Percentiles rank a stretch among this genome's conserved stretches.
Evolutionary conservation across 2,797 vertebrate genomes (phyloP).

Genomic region (Orestias chungarensis): DNA sequence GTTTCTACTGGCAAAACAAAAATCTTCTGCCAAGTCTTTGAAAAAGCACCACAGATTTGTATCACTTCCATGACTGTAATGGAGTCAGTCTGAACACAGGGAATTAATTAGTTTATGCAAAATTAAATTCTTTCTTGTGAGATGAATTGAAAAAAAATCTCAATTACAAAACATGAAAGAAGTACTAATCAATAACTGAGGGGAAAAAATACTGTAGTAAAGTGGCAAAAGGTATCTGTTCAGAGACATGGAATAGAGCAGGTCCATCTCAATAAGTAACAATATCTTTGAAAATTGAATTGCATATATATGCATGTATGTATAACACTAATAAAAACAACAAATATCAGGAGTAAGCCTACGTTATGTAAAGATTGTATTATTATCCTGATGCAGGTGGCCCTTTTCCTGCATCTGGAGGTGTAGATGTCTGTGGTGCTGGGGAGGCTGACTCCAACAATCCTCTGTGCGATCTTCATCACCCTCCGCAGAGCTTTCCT

Average conservation of each 20-base stretch:
- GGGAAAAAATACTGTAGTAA: background rate
- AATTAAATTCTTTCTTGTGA: background rate
- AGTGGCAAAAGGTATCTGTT: background rate
- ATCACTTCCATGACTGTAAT: constrained; percentile 1
- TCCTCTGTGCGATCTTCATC: no score
- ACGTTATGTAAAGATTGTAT: background rate
- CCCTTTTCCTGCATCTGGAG: no score
- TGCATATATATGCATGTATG: no score
- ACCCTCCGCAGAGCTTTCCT: no score
- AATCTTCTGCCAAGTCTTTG: background rate
- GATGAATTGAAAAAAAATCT: background rate
- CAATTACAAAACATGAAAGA: background rate
- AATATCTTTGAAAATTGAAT: background rate
- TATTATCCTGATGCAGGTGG: no score
- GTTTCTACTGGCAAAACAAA: background rate
- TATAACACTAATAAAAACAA: no score
- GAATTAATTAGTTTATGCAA: constrained; percentile 2
- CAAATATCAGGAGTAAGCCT: background rate
- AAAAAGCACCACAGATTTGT: constrained; percentile 1
- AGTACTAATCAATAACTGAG: background rate
- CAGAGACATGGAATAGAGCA: background rate
- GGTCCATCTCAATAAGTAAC: background rate
- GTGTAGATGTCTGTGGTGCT: no score
- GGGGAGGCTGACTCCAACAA: no score
- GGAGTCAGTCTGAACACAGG: background rate